Conservation (phyloP, 2,797 vertebrate genomes). For the Sarcoramphus papa region DNA sequence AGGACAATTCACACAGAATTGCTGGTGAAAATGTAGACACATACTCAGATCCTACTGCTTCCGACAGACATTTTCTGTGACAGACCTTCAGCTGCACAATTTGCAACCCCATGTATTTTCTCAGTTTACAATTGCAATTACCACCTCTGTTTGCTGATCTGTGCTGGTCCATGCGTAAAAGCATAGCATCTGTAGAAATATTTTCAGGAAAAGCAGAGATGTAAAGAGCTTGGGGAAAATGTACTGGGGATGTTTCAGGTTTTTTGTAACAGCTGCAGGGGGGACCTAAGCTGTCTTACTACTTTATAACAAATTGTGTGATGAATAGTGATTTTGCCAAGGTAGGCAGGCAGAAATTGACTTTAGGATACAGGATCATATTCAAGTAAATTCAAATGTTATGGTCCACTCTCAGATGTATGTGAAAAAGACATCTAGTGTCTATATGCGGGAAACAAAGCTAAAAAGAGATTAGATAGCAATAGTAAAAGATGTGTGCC, state of each 20-base stretch:
- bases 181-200: not conserved
- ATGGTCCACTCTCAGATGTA: not conserved
- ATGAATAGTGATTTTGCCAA: not conserved
- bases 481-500: not conserved
- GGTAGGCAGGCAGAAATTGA: not conserved
- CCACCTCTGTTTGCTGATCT: not conserved
- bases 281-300: not conserved
- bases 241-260: not conserved
- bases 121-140: not conserved
- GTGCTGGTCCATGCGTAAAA: not conserved
- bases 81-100: not conserved
- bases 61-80: not conserved
- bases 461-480: not conserved
- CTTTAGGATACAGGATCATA: not conserved
- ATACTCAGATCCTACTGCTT: not conserved
- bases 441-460: not conserved
- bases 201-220: not conserved
- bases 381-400: not conserved
- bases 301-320: not conserved
- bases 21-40: not conserved
- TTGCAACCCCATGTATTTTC: fast-evolving
- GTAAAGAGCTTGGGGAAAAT: not conserved
- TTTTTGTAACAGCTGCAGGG: not conserved
- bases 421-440: not conserved
- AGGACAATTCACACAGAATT: not conserved